These are phyloP conservation scores for Geotrupes spiniger DNA, from an alignment of 2,888 invertebrate species.

Conservation along the genomic window DNA sequence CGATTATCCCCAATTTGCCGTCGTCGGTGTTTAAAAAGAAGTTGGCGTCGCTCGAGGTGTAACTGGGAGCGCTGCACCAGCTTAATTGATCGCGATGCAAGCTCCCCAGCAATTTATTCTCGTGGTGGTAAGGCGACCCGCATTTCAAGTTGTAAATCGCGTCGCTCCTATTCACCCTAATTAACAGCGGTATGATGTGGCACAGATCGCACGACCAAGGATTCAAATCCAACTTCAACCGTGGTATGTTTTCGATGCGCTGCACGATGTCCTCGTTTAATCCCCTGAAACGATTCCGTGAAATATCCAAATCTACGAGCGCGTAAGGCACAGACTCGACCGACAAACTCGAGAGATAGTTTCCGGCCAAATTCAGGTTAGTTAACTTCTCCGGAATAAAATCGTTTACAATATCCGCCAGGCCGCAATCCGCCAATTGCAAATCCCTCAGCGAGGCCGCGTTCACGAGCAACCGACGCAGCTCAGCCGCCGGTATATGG, in stretches of 20 bases:
- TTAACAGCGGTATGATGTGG: constrained; percentile 59
- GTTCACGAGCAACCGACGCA: constrained; percentile 54
- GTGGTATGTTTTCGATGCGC: constrained; percentile 35
- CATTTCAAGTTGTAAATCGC: constrained; percentile 58
- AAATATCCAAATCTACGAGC: constrained; percentile 66
- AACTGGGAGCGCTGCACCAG: constrained; percentile 57
- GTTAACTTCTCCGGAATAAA: constrained; percentile 58
- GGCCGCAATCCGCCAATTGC: constrained; percentile 58
- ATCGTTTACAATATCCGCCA: constrained; percentile 56
- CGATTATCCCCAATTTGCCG: constrained; percentile 55
- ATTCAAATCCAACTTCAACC: constrained; percentile 57
- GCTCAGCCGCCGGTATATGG: constrained; percentile 55
- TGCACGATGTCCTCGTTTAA: constrained; percentile 55
- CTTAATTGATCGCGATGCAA: constrained; percentile 48
- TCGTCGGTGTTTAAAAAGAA: constrained; percentile 53
- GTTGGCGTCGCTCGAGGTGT: constrained; percentile 54
- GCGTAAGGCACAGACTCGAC: constrained; percentile 50
- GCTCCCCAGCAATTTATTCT: constrained; percentile 51
- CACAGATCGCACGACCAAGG: constrained; percentile 70
- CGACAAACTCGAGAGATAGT: constrained; percentile 61
- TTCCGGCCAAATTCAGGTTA: constrained; percentile 68
- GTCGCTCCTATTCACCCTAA: constrained; percentile 55
- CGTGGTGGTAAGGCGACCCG: constrained; percentile 57
- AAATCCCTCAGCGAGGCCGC: constrained; percentile 57
- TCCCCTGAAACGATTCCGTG: constrained; percentile 67